phyloP scores from a whole-genome alignment of 2,888 invertebrate genomes.

The Cartodere bifasciata region DNA sequence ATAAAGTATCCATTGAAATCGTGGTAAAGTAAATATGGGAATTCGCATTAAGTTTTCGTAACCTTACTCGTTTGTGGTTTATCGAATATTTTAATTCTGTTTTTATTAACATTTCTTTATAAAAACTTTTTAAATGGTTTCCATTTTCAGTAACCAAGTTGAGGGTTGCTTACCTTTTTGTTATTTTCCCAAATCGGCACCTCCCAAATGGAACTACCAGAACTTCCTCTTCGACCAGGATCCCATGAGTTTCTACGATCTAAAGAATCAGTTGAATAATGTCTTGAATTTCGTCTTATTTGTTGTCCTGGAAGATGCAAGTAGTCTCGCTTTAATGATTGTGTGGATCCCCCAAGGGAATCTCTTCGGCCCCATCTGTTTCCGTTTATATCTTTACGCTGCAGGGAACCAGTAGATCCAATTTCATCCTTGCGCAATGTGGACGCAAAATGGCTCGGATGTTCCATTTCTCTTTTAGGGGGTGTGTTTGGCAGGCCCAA shows the following conservation, averaged over 20 bases:
- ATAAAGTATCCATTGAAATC: too few species aligned
- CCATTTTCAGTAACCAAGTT: too few species aligned
- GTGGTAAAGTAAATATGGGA: too few species aligned
- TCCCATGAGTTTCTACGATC: constrained; percentile 63
- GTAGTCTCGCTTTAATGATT: constrained; percentile 34
- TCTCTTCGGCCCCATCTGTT: constrained; percentile 25
- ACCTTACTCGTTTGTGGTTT: too few species aligned
- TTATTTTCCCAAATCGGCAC: constrained; percentile 51
- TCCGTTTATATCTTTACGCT: constrained; percentile 23
- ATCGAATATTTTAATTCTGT: too few species aligned
- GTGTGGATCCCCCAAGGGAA: constrained; percentile 24
- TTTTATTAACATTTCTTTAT: too few species aligned
- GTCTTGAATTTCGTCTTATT: constrained; percentile 40
- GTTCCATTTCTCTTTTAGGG: constrained; percentile 44
- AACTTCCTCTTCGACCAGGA: constrained; percentile 47
- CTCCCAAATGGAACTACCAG: constrained; percentile 46
- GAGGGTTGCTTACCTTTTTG: too few species aligned
- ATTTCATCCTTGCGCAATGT: constrained; percentile 45
- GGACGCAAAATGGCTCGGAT: constrained; percentile 60
- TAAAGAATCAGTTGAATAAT: constrained; percentile 58
- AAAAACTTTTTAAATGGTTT: neutral
- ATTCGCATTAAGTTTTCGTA: too few species aligned
- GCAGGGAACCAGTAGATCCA: constrained; percentile 26
- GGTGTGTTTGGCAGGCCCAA: constrained; percentile 46
- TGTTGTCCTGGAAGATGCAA: constrained; percentile 35